Base-by-base conservation (phyloP, 2,888 invertebrate species). In the Epistrophella euchroma region DNA sequence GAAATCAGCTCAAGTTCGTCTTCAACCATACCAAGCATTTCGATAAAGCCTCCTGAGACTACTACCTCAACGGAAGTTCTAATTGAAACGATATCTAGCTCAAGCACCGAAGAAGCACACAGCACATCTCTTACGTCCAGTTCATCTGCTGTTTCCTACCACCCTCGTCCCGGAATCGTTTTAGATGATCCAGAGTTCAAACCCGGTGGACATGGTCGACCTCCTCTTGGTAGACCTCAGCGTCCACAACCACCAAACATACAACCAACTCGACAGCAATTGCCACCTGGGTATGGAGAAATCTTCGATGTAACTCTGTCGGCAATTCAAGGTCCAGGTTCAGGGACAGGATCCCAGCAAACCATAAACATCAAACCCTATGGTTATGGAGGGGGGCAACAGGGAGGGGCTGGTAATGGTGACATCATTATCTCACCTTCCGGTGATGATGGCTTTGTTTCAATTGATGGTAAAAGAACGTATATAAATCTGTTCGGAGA, bases 261-360 rank as follows among this genome's bases (percentile, higher is more conserved):
- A 17, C 91, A 93, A 73, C 92, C 93, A 10, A 93, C 93, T 0
- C 90, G 92, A 6, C 90, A 93, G 76, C 90, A 91, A 52, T 88
- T 92, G 81, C 93, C 93, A n/a, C 92, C 93, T 35, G 94, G 93
- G 0, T 95, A 95, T 89, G 96, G 96, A 10, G 97, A 97, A 91
- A 96, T 97, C 75, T 97, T 97, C 89, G 97, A 97, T 89, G 96
- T 97, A 0, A 97, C 97, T 0, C 96, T 97, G 0, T 97, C 97
- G 0, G 97, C 97, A 1, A 96, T 97, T 81, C 97, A 97, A 91
- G 97, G 97, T 2, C 96, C 96, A 0, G 96, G 96, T 0, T 95
- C 95, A 17, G 90, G 91, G 62, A 91, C 92, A 45, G 92, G 92
- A 11, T 92, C 92, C 0, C 90, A 92, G 82, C 92, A 91, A 87